These are phyloP conservation scores for Ceuthmochares aereus DNA, from an alignment of 2,113 vertebrate species.

Conservation along the genomic window DNA sequence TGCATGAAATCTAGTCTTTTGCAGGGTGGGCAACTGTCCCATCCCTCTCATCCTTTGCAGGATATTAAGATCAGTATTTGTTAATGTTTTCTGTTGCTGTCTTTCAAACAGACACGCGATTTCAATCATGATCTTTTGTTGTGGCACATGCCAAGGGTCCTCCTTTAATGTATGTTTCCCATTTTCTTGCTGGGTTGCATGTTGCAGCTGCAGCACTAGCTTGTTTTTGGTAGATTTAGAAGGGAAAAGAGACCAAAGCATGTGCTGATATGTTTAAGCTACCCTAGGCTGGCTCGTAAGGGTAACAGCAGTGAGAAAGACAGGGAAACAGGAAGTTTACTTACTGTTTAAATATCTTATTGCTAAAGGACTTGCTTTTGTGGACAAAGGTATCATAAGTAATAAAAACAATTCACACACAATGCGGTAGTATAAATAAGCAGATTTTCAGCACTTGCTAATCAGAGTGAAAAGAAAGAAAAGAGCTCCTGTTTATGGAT, in stretches of 20 bases:
- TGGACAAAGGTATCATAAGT: background rate
- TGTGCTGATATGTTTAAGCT: background rate
- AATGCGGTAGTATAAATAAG: background rate
- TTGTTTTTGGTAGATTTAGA: background rate
- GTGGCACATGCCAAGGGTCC: background rate
- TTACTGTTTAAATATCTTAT: background rate
- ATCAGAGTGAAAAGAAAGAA: background rate
- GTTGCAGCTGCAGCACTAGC: background rate
- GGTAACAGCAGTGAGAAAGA: background rate
- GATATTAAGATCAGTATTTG: background rate
- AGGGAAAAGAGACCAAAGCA: background rate
- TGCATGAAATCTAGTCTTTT: background rate
- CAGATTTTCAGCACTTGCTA: background rate
- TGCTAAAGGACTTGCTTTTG: background rate
- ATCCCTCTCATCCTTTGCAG: accelerated
- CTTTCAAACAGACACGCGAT: background rate
- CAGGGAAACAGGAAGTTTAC: background rate
- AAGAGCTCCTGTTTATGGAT: background rate
- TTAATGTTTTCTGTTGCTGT: background rate
- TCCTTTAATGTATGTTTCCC: background rate
- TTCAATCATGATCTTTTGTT: background rate
- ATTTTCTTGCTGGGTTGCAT: background rate
- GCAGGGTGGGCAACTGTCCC: background rate
- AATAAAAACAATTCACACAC: background rate
- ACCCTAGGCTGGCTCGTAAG: background rate